Percentiles rank a stretch among this genome's conserved stretches.
Evolutionary conservation across 2,888 invertebrate genomes (phyloP).

Genomic region (Acanthosoma haemorrhoidale): DNA sequence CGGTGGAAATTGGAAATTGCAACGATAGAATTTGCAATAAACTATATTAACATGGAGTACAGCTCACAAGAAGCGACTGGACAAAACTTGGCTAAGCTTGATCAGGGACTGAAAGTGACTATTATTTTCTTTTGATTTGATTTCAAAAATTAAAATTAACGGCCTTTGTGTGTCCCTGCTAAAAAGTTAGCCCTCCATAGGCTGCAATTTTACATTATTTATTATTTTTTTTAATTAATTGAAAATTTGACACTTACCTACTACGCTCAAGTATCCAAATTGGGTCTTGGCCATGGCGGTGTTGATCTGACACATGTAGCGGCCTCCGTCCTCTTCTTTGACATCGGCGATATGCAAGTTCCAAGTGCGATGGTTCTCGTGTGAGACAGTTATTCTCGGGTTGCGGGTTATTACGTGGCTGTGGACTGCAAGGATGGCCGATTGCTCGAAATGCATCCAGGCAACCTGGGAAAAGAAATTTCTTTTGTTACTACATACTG

Average conservation of each 20-base stretch:
- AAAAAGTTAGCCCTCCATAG: no score
- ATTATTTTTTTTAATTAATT: no score
- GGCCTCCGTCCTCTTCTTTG: conserved; percentile 83
- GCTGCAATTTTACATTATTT: no score
- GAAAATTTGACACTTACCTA: conserved; percentile 59
- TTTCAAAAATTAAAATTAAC: no score
- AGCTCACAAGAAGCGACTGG: not conserved
- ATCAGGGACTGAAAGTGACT: not conserved
- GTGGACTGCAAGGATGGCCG: conserved; percentile 86
- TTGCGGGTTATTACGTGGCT: conserved; percentile 91
- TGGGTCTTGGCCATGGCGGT: conserved; percentile 89
- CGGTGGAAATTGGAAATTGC: no score
- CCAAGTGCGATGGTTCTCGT: conserved; percentile 90
- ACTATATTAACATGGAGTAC: no score
- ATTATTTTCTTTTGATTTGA: no score
- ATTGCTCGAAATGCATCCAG: conserved; percentile 94
- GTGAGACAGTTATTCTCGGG: conserved; percentile 84
- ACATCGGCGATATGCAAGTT: conserved; percentile 88
- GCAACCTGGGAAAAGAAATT: conserved; percentile 65
- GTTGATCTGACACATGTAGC: conserved; percentile 93
- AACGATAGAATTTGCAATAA: no score
- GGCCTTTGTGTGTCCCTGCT: no score
- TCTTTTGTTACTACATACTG: no score
- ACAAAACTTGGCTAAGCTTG: not conserved
- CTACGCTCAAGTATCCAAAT: conserved; percentile 85